Conservation (phyloP, 2,888 invertebrate genomes). For the Spicauda simplicius region DNA sequence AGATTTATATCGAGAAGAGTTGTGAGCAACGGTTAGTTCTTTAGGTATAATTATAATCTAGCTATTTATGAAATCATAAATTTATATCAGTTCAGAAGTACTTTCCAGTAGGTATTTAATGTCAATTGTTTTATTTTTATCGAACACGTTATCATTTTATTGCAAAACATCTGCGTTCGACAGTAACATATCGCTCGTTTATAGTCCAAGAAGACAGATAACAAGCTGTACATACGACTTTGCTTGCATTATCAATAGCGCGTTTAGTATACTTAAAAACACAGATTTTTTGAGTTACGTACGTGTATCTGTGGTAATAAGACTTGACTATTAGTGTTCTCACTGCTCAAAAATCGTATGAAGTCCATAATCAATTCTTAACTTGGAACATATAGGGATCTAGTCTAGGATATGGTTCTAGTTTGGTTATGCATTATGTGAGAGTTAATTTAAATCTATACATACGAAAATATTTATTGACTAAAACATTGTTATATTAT, state of each 20-base stretch:
- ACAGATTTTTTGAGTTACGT: too few species aligned
- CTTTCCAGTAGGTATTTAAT: constrained; percentile 1
- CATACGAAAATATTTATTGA: too few species aligned
- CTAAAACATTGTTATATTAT: too few species aligned
- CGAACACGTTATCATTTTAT: constrained; percentile 1
- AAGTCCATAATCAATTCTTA: too few species aligned
- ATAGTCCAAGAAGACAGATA: not conserved
- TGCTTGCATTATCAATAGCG: not conserved
- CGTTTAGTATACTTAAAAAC: too few species aligned
- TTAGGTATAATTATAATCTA: not conserved
- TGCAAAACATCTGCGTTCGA: constrained; percentile 1
- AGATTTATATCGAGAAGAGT: not conserved
- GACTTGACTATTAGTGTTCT: too few species aligned
- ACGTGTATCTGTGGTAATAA: too few species aligned
- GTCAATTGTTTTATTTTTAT: constrained; percentile 6
- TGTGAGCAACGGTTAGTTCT: not conserved
- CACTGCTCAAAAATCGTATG: too few species aligned
- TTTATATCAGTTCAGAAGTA: constrained; percentile 1
- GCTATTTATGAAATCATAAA: not conserved
- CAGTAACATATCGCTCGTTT: constrained; percentile 1
- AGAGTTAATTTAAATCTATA: too few species aligned
- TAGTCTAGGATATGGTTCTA: too few species aligned
- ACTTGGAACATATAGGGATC: too few species aligned
- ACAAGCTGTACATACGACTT: not conserved
- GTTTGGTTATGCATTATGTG: too few species aligned